Conservation (phyloP, 2,888 invertebrate genomes). For the Drosophila acutilabella region DNA sequence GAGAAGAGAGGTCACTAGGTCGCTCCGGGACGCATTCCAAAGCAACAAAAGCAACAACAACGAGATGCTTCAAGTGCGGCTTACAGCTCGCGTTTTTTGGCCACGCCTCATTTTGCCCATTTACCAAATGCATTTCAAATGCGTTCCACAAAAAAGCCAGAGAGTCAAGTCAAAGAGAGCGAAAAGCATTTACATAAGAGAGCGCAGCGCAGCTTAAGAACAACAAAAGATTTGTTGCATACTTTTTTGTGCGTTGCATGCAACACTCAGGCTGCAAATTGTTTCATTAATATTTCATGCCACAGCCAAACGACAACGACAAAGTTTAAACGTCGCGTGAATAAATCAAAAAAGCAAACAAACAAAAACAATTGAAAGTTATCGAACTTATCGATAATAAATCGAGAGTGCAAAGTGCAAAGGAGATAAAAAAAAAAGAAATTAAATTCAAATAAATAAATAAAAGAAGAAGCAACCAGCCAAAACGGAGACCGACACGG, state of each 20-base stretch:
- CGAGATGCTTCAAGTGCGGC: constrained; percentile 42
- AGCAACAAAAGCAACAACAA: constrained; percentile 28
- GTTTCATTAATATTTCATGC: constrained; percentile 59
- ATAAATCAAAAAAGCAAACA: constrained; percentile 2
- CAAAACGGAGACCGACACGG: constrained; percentile 77
- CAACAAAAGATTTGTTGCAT: constrained; percentile 64
- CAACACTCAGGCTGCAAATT: constrained; percentile 57
- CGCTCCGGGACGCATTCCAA: constrained; percentile 82
- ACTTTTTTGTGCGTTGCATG: constrained; percentile 38
- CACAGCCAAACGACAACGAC: constrained; percentile 46
- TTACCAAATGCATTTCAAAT: constrained; percentile 69
- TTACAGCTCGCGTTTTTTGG: constrained; percentile 44
- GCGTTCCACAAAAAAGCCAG: constrained; percentile 67
- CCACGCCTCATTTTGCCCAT: constrained; percentile 67
- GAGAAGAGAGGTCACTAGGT: constrained; percentile 84
- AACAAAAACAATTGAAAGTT: constrained; percentile 1
- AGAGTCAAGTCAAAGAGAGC: constrained; percentile 14
- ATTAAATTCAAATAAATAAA: neutral
- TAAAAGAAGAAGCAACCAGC: constrained; percentile 42
- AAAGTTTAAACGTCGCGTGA: constrained; percentile 21
- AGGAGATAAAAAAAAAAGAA: neutral
- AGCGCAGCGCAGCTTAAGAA: constrained; percentile 18
- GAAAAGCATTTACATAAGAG: neutral
- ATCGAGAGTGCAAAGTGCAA: constrained; percentile 25
- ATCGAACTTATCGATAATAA: constrained; percentile 23